phyloP scores from a whole-genome alignment of 2,797 vertebrate species.

The Danio jaintianensis region DNA sequence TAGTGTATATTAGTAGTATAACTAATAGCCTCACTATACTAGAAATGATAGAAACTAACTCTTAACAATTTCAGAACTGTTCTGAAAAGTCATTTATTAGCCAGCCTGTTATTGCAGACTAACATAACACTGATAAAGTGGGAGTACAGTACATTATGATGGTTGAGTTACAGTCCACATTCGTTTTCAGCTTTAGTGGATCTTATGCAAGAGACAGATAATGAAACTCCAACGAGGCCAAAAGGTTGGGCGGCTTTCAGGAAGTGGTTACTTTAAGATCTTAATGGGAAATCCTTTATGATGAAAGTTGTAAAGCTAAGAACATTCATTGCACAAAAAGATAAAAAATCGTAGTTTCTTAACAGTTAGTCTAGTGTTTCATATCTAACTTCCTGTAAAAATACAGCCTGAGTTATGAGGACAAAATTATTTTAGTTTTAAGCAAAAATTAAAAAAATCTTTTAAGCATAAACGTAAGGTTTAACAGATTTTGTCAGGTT shows the following conservation, averaged over 20 bases:
- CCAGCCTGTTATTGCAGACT: not conserved
- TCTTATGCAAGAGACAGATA: not conserved
- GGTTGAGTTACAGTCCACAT: not conserved
- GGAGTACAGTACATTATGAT: not conserved
- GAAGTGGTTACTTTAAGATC: not conserved
- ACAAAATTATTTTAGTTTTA: no score
- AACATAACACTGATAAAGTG: not conserved
- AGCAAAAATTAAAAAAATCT: no score
- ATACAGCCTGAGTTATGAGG: not conserved
- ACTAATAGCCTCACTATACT: no score
- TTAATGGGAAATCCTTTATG: not conserved
- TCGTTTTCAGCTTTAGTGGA: not conserved
- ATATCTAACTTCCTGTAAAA: not conserved
- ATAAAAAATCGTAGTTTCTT: not conserved
- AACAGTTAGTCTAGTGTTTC: no score
- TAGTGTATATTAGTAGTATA: not conserved
- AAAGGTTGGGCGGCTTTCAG: not conserved
- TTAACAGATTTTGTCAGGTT: not conserved
- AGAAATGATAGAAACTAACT: not conserved
- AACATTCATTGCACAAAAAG: not conserved
- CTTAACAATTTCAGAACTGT: not conserved
- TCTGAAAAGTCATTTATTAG: not conserved
- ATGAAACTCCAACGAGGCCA: not conserved
- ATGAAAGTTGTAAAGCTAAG: no score
- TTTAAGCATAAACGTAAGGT: not conserved